Conservation (phyloP, 2,797 vertebrate species). For the Chrysocyon brachyurus region DNA sequence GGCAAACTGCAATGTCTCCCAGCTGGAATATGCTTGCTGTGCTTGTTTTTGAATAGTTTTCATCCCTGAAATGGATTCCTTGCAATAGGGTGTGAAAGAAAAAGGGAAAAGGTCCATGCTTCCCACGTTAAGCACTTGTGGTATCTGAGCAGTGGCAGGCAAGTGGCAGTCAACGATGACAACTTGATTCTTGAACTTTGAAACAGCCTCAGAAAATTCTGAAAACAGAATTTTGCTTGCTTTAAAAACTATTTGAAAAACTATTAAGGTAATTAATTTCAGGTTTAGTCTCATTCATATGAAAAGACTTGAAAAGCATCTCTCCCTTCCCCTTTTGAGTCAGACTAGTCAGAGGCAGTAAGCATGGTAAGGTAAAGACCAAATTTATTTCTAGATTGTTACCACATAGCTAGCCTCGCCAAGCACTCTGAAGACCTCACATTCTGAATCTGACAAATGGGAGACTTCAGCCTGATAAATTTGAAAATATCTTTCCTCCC, state of each 20-base stretch:
- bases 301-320: not conserved
- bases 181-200: not conserved
- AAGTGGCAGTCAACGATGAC: not conserved
- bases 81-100: not conserved
- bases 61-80: not conserved
- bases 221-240: not conserved
- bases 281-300: not conserved
- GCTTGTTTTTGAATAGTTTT: not conserved
- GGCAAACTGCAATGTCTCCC: not conserved
- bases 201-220: not conserved
- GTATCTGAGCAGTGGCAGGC: too few relatives aligned
- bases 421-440: fast-evolving
- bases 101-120: not conserved
- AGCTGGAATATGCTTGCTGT: not conserved
- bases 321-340: not conserved
- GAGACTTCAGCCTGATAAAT: not conserved
- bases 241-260: constrained; percentile 40
- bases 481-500: not conserved
- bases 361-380: not conserved
- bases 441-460: not conserved
- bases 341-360: not conserved
- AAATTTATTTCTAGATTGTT: not conserved
- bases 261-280: not conserved
- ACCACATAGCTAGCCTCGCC: too few relatives aligned
- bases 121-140: fast-evolving